phyloP scores from a whole-genome alignment of 2,888 invertebrate genomes.

The Conomelus anceps region DNA sequence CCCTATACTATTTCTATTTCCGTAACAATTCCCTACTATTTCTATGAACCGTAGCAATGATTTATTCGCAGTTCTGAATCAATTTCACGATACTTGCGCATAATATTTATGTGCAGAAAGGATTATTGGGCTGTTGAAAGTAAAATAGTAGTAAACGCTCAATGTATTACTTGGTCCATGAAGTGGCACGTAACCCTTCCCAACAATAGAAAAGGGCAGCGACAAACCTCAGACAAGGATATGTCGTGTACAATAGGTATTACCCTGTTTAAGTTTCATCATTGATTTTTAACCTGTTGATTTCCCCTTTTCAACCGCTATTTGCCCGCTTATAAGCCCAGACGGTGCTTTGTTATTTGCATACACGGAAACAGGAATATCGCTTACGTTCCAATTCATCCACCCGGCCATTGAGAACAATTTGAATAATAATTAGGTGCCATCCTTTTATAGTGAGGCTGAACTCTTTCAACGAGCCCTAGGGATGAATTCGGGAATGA shows the following conservation, averaged over 20 bases:
- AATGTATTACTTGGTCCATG: neutral
- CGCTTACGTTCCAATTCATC: neutral
- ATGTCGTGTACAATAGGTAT: neutral
- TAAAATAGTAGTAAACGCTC: neutral
- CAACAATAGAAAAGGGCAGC: neutral
- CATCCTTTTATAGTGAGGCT: neutral
- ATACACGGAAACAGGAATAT: neutral
- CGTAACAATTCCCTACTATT: too few species aligned
- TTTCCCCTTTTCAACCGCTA: neutral
- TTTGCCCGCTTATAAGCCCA: neutral
- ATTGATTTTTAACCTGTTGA: neutral
- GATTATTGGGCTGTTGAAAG: neutral
- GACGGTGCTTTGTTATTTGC: neutral
- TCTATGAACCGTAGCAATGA: neutral
- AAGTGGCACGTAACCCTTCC: neutral
- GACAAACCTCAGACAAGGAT: neutral
- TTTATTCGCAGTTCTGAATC: neutral
- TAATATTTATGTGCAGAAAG: neutral
- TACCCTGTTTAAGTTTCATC: neutral
- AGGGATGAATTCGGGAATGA: neutral
- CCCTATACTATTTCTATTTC: too few species aligned
- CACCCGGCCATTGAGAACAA: neutral
- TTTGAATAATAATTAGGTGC: neutral
- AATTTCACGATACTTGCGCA: neutral
- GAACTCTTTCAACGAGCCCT: neutral